A percentile compares a stretch with the other conserved stretches of the same genome.
phyloP scores from a whole-genome alignment of 1,140 invertebrate species.

The silkworm (Bombyx mori) region ASM3026992v2 NC_085116.1:14235001-14235500 shows the following conservation, averaged over 20 bases:
- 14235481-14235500: no score
- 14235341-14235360: conserved; percentile 54
- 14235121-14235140: neutral
- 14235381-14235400: conserved; percentile 8
- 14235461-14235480: no score
- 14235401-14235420: no score
- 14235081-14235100: conserved; percentile 23
- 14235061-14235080: conserved; percentile 16
- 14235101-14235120: neutral
- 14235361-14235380: conserved; percentile 21
- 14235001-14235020: no score
- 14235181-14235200: conserved; percentile 28
- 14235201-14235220: conserved; percentile 51
- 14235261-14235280: conserved; percentile 69
- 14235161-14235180: conserved; percentile 12
- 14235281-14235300: conserved; percentile 66
- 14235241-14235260: conserved; percentile 62
- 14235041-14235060: neutral
- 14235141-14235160: conserved; percentile 11
- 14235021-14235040: no score
- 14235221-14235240: conserved; percentile 62
- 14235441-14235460: no score
- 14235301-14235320: conserved; percentile 58
- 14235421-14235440: no score
- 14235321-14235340: conserved; percentile 53